Evolutionary conservation across 1,140 invertebrate species (phyloP).

Genomic region (Drosophila punjabiensis): DNA sequence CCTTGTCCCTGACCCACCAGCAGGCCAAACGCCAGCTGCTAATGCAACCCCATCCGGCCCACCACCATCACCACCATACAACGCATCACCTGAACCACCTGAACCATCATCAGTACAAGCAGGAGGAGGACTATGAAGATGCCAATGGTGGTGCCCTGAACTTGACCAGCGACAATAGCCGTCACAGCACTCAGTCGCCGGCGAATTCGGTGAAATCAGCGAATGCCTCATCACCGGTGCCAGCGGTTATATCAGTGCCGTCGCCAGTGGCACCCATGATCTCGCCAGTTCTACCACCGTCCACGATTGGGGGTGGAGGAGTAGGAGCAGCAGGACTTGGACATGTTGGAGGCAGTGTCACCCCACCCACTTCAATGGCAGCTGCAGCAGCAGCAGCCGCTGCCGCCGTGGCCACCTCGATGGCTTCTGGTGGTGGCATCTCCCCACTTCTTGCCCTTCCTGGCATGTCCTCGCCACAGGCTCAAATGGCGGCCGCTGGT

Average conservation of each 20-base stretch:
- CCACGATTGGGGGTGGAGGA: conserved; percentile 8
- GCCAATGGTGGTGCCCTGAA: conserved; percentile 78
- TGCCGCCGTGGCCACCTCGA: conserved; percentile 40
- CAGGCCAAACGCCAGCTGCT: conserved; percentile 72
- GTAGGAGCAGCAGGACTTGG: conserved; percentile 1
- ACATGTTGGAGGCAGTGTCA: conserved; percentile 4
- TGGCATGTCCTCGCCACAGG: conserved; percentile 69
- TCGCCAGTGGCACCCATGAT: conserved; percentile 47
- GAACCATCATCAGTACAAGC: conserved; percentile 58
- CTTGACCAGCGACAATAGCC: conserved; percentile 80
- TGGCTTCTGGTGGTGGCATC: conserved; percentile 55
- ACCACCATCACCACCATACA: conserved; percentile 38
- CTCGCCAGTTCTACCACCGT: conserved; percentile 52
- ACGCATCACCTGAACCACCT: conserved; percentile 39
- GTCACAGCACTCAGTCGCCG: conserved; percentile 78
- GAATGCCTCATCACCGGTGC: conserved; percentile 35
- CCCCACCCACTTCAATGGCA: conserved; percentile 51
- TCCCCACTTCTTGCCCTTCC: conserved; percentile 66
- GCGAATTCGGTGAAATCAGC: conserved; percentile 72
- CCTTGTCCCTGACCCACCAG: conserved; percentile 61
- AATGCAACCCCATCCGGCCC: conserved; percentile 68
- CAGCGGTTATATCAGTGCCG: conserved; percentile 30
- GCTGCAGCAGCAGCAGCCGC: conserved; percentile 65
- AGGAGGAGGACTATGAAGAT: conserved; percentile 73
- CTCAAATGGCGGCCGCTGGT: conserved; percentile 60